Conservation (phyloP, 2,113 vertebrate genomes). For the Pantherophis guttatus region DNA sequence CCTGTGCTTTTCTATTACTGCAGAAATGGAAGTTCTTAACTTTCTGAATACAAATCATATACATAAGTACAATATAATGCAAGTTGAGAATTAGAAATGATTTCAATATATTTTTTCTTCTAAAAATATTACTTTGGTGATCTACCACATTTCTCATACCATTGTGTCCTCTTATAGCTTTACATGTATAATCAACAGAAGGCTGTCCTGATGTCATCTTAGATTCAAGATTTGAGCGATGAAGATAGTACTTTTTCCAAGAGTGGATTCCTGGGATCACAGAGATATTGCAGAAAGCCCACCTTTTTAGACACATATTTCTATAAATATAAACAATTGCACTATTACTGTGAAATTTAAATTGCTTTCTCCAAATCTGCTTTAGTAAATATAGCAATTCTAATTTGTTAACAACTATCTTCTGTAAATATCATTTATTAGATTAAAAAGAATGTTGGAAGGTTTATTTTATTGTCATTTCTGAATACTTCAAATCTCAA, state of each 20-base stretch:
- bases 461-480: background rate
- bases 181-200: conserved; percentile 72
- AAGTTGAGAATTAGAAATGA: background rate
- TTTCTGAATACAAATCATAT: background rate
- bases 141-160: conserved; percentile 37
- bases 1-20: background rate
- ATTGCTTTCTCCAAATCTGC: background rate
- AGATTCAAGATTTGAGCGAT: conserved; percentile 67
- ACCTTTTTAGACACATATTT: conserved; percentile 74
- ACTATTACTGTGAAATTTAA: background rate
- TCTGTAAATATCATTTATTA: background rate
- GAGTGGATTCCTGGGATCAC: conserved; percentile 55
- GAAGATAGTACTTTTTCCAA: conserved; percentile 79
- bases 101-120: background rate
- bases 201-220: conserved; percentile 72
- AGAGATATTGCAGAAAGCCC: conserved; percentile 73
- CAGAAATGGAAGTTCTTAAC: background rate
- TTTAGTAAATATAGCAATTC: background rate
- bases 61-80: background rate
- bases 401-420: background rate
- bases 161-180: conserved; percentile 74
- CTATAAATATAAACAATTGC: conserved; percentile 50
- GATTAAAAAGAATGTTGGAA: background rate
- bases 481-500: background rate
- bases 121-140: background rate